Evolutionary conservation across 37 sponge, comb jelly and placozoan genomes (phyloP).

Genomic region (Crambe crambe): DNA sequence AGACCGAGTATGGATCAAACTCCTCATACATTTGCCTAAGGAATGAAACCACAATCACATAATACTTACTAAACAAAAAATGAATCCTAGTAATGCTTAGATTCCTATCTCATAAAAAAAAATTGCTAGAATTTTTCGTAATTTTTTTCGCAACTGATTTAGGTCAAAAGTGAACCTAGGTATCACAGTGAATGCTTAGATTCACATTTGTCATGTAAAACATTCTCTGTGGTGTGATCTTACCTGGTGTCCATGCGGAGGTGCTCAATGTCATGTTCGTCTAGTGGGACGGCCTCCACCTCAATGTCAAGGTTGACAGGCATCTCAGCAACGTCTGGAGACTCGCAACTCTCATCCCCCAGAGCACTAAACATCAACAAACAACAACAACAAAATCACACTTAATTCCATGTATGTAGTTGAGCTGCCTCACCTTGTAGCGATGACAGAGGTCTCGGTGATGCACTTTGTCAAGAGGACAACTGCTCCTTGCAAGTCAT

Average conservation of each 20-base stretch:
- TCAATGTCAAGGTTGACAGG: constrained; percentile 50
- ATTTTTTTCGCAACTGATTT: too few species aligned
- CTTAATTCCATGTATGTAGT: background rate
- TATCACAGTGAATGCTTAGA: too few species aligned
- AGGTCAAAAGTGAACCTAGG: too few species aligned
- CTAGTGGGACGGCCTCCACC: constrained; percentile 39
- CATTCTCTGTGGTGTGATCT: background rate
- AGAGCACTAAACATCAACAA: background rate
- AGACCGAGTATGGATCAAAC: constrained; percentile 40
- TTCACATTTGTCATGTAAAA: too few species aligned
- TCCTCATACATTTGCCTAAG: constrained; percentile 27
- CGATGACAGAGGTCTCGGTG: constrained; percentile 38
- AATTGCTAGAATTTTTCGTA: too few species aligned
- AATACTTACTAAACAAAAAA: too few species aligned
- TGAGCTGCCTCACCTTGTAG: constrained; percentile 31
- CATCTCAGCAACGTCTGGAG: constrained; percentile 33
- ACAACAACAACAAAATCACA: background rate
- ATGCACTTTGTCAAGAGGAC: constrained; percentile 9
- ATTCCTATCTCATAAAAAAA: too few species aligned
- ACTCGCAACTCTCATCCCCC: constrained; percentile 4
- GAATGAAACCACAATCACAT: too few species aligned
- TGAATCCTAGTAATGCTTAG: background rate
- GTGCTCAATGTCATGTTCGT: constrained; percentile 11
- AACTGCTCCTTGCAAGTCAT: constrained; percentile 5
- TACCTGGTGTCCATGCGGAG: constrained; percentile 26